Base-by-base conservation (phyloP, 2,113 vertebrate species). In the Plectropomus leopardus region DNA sequence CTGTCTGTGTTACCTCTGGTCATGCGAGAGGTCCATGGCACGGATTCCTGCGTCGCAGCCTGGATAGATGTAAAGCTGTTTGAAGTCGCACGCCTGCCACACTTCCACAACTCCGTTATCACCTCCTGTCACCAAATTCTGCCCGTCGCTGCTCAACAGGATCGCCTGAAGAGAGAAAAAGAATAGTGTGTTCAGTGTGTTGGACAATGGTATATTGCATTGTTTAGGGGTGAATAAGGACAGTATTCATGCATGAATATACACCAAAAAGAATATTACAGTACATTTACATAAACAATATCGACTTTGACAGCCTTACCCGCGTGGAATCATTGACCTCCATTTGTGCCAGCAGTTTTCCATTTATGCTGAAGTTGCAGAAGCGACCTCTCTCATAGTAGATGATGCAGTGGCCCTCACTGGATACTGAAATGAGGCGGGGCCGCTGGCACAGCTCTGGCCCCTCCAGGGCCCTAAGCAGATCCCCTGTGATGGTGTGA, bases 41-140 rank as follows among this genome's bases (percentile, higher is more conserved):
- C 98, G 96, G 88, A 99, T 99, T 86, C 98, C 98, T 45, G 98
- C 98, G 84, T 99, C 98, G 86, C 98, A 99, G 77, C 98, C 98
- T 0, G 98, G 98, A 89, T 99, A 99, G 94, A 99, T 99, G 92
- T 99, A 99, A 74, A 99, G 97, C 93, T 99, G 98, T 89, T 99
- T 99, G 91, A 99, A 99, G 94, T 99, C 98, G 68, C 98, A 99
- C 58, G 98, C 98, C 89, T 99, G 98, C 98, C 98, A 99, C 78
- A 99, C 98, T 90, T 99, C 98, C 71, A 99, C 98, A 48, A 99
- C 98, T 5, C 98, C 98, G 3, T 98, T 99, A 89, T 99, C 98
- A 14, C 98, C 98, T n/a, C 98, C 98, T 0, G 97, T 99, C 91
- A 99, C 98, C 92, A 99, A 86, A 87, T 99, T 99, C 94, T 99